Evolutionary conservation across 2,113 vertebrate genomes (phyloP), one percentile per base, ranked within the genome.

Genomic region (Centropristis striata): DNA sequence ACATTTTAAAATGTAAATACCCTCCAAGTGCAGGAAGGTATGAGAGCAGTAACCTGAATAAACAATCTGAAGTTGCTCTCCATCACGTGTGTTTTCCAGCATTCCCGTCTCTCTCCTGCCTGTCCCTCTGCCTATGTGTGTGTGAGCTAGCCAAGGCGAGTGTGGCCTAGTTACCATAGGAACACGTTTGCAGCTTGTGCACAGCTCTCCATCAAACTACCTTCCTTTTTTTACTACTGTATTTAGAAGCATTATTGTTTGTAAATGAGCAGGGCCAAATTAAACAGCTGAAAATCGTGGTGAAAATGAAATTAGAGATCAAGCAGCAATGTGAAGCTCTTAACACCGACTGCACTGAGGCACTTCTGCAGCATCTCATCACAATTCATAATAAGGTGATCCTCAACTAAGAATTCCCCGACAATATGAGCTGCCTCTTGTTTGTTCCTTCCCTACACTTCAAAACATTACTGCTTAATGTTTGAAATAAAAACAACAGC

Each of bases 81-180:
- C 42, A 59, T 88, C 70, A 71, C 28, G 39, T 80, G 81, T 66
- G 71, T 58, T 72, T 72, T 80, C 67, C 82, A 78, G 70, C 54
- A 39, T 72, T 79, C 59, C 72, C 21, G 36, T 57, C 65, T 78
- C 84, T 80, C 77, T 85, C 50, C 60, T 83, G 71, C 79, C 46
- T 36, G 70, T 90, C 86, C 83, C 75, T 86, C 77, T 77, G 80
- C 51, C 75, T 54, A 36, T 65, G 59, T 78, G 82, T 78, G 73
- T 76, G 60, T 51, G 75, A 71, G 81, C 78, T 54, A 79, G 84
- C 89, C 88, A 85, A 77, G 68, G 50, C 82, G 71, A 91, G 71
- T 90, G 90, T 88, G 88, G 88, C 88, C 87, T 83, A 86, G 92
- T 93, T 93, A 88, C 90, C 91, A 93, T 93, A 86, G 92, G 87